phyloP scores from a whole-genome alignment of 2,113 vertebrate species.

The Syngnathoides biaculeatus region DNA sequence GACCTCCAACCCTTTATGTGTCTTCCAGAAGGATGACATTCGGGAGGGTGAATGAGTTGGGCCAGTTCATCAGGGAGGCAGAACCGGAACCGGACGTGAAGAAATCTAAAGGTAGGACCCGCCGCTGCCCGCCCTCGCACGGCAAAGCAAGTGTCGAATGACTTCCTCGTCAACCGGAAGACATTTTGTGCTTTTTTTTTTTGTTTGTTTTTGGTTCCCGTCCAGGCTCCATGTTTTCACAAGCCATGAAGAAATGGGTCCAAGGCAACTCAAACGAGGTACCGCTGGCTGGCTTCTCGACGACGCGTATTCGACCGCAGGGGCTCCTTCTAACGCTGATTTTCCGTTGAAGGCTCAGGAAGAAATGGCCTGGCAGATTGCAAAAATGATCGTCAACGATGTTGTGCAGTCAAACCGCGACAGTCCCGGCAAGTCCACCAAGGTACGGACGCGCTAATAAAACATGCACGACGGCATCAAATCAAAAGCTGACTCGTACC shows the following conservation, averaged over 20 bases:
- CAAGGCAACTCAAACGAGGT: conserved; percentile 69
- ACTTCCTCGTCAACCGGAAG: neutral
- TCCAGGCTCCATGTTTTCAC: conserved; percentile 69
- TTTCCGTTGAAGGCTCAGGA: conserved; percentile 83
- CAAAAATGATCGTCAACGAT: conserved; percentile 98
- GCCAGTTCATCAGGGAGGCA: conserved; percentile 96
- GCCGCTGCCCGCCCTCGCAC: neutral
- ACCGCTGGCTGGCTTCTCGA: too few relatives aligned
- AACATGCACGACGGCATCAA: too few relatives aligned
- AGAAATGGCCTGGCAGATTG: conserved; percentile 98
- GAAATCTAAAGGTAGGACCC: conserved; percentile 88
- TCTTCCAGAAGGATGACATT: conserved; percentile 90
- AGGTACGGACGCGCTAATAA: conserved; percentile 70
- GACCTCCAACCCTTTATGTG: neutral
- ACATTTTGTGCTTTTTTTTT: neutral
- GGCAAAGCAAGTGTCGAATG: too few relatives aligned
- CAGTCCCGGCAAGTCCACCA: conserved; percentile 78
- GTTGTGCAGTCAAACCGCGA: conserved; percentile 88
- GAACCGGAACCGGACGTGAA: conserved; percentile 97
- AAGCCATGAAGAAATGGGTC: conserved; percentile 72
- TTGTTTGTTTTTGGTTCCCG: too few relatives aligned
- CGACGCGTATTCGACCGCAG: too few relatives aligned
- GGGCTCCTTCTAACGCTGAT: neutral
- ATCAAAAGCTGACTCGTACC: conserved; percentile 15
- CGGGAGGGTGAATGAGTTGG: conserved; percentile 94